Evolutionary conservation across 2,797 vertebrate species (phyloP).

Genomic region (Scarus forsteni): DNA sequence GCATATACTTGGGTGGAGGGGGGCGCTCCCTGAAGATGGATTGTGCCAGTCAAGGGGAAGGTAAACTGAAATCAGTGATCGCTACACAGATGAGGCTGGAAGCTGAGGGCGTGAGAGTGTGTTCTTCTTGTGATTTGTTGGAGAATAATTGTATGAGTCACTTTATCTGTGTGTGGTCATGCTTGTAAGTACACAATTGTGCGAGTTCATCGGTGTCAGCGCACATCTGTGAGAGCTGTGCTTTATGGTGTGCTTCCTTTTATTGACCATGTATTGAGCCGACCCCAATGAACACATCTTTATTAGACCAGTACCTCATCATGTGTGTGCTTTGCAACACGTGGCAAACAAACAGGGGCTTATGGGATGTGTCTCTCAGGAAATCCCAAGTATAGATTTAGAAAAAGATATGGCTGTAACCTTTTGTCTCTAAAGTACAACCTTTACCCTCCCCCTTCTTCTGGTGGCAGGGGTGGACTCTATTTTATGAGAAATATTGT

Average conservation of each 20-base stretch:
- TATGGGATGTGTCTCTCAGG: constrained; percentile 9
- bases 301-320: constrained; percentile 45
- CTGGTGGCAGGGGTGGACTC: too few species aligned
- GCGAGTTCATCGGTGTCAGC: constrained; percentile 13
- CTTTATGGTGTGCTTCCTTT: constrained; percentile 33
- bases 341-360: constrained; percentile 35
- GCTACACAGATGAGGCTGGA: constrained; percentile 42
- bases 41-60: constrained; percentile 63
- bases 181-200: neutral
- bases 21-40: constrained; percentile 59
- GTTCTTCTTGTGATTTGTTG: constrained; percentile 15
- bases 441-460: too few species aligned
- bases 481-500: too few species aligned
- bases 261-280: constrained; percentile 55
- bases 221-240: constrained; percentile 21
- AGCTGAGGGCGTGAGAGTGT: constrained; percentile 14
- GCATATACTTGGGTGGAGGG: constrained; percentile 23
- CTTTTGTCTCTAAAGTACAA: too few species aligned
- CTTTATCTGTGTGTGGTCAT: constrained; percentile 15
- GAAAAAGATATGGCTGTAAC: too few species aligned
- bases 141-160: constrained; percentile 12
- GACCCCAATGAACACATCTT: constrained; percentile 51
- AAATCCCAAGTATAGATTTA: neutral
- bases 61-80: constrained; percentile 71
- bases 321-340: constrained; percentile 4